These are phyloP conservation scores for Tragopan temminckii DNA, from an alignment of 2,797 vertebrate genomes.

Conservation along the genomic window DNA sequence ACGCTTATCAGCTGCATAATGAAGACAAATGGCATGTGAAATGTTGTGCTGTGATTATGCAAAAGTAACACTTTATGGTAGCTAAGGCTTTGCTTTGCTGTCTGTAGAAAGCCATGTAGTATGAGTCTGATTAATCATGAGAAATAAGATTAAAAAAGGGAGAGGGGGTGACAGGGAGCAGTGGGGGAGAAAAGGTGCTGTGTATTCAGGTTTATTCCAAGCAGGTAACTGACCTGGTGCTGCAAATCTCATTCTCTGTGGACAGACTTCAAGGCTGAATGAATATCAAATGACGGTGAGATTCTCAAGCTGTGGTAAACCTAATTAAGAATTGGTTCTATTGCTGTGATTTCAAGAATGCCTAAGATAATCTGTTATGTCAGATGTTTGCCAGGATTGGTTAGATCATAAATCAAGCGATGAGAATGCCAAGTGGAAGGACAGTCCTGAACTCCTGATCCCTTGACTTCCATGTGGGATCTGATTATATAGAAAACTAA, in stretches of 20 bases:
- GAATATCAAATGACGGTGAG: not conserved
- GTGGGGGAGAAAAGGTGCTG: not conserved
- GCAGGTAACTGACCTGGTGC: not conserved
- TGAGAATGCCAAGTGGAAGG: not conserved
- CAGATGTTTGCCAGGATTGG: not conserved
- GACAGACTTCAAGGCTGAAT: not conserved
- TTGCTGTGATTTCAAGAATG: not conserved
- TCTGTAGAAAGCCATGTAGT: not conserved
- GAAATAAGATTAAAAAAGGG: conserved; percentile 36
- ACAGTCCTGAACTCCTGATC: not conserved
- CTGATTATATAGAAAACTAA: not conserved
- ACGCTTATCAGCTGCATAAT: conserved; percentile 50
- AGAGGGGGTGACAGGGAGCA: not conserved
- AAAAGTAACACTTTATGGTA: conserved; percentile 55
- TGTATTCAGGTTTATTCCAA: not conserved
- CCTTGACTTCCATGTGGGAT: not conserved
- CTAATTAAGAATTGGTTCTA: not conserved
- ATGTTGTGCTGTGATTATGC: conserved; percentile 53
- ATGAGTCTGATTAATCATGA: conserved; percentile 34
- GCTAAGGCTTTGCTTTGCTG: conserved; percentile 46
- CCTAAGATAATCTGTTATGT: not conserved
- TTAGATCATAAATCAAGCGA: not conserved
- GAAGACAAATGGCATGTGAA: conserved; percentile 71
- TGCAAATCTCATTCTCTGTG: not conserved
- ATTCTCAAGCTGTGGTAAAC: not conserved